These are phyloP conservation scores for Poecile montanus DNA, from an alignment of 2,797 vertebrate genomes.

Conservation along the genomic window DNA sequence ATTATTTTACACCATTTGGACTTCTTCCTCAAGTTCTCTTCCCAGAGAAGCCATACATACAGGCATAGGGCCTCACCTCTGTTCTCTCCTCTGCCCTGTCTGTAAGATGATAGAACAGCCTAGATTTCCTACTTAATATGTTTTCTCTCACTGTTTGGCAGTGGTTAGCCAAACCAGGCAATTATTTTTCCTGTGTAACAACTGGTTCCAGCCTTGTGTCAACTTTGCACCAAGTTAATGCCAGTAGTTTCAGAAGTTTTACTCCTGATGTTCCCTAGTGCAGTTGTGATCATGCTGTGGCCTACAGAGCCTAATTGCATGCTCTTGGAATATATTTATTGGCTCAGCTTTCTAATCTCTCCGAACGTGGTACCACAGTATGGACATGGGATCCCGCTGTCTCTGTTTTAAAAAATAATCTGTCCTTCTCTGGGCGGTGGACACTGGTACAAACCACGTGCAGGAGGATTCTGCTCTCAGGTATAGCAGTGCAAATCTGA, in stretches of 20 bases:
- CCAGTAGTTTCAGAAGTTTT: background rate
- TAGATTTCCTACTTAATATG: background rate
- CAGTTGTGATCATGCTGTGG: background rate
- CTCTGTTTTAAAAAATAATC: background rate
- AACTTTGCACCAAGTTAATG: background rate
- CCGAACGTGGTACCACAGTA: background rate
- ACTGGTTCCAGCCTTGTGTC: background rate
- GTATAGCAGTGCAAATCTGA: background rate
- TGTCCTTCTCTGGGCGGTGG: accelerated
- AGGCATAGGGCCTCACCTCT: background rate
- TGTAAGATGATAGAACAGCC: background rate
- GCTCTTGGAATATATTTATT: background rate
- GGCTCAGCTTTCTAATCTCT: background rate
- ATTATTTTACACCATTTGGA: background rate
- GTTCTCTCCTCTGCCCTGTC: background rate
- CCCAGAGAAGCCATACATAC: background rate
- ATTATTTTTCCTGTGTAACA: background rate
- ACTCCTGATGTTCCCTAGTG: background rate
- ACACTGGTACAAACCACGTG: accelerated
- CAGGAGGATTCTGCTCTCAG: background rate
- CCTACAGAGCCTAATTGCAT: background rate
- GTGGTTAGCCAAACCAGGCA: background rate
- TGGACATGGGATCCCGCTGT: background rate
- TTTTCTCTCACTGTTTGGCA: background rate
- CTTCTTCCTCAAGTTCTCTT: background rate